Base-by-base conservation (phyloP, 2,888 invertebrate genomes). In the Aplocera efformata region DNA sequence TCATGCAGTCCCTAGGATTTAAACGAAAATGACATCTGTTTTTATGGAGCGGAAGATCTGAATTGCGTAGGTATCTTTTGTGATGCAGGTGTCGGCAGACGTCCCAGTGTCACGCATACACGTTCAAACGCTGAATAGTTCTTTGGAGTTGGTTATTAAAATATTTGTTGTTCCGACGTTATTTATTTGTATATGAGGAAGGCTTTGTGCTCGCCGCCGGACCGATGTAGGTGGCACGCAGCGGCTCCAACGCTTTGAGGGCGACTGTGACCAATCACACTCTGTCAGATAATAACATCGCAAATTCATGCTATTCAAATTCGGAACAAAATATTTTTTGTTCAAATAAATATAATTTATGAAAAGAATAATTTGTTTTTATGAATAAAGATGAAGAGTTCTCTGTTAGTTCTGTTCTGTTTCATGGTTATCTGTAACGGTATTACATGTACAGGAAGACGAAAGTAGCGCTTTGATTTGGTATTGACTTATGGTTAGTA, bases 141-240 rank as follows among this genome's bases (percentile, higher is more conserved):
- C 82, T 77, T 75, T 76, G 66, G 79, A 78, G 75, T 72, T 81
- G 83, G 79, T 85, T 86, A 86, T 84, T 86, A 86, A 85, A 86
- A 86, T 88, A 86, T 88, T 88, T 86, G 88, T 85, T 84, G 84
- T 86, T 82, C 77, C 66, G 74, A 69, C 65, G 72, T 83, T 84
- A 85, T 86, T 86, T 85, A 85, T 86, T 85, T 84, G 85, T 85
- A 81, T 78, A 79, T 67, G 77, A 62, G 56, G 67, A 67, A 67
- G 66, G 69, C 83, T 85, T 84, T 85, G 82, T 78, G 71, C 47
- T 50, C 55, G 76, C 82, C 83, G 81, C 68, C 81, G 58, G 63
- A 60, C 60, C 70, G 72, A 70, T 74, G 79, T 73, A 71, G 79
- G 79, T 77, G 76, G 69, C 66, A 54, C 34, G 7, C 24, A 38